These are phyloP conservation scores for Drosophila varians DNA, from an alignment of 1,140 invertebrate genomes.

Conservation along the genomic window DNA sequence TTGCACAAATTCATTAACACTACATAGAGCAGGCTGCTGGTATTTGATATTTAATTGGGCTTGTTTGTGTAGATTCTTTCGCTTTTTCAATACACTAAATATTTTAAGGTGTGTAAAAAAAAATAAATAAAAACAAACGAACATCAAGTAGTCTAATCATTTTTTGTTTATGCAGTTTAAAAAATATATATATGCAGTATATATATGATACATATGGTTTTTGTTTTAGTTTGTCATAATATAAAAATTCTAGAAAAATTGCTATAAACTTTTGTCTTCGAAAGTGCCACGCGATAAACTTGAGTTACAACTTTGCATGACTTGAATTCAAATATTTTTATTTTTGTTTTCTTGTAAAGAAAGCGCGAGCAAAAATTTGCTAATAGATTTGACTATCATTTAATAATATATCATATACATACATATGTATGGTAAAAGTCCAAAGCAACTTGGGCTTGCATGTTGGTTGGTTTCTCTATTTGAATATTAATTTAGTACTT, in stretches of 20 bases:
- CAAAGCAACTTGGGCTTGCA: constrained; percentile 55
- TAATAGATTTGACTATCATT: constrained; percentile 79
- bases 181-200: constrained; percentile 61
- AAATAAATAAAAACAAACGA: constrained; percentile 48
- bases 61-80: constrained; percentile 54
- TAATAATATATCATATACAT: constrained; percentile 50
- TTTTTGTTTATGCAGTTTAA: constrained; percentile 55
- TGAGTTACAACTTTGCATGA: constrained; percentile 56
- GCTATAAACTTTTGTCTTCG: constrained; percentile 62
- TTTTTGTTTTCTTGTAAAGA: constrained; percentile 62
- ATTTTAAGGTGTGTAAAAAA: constrained; percentile 36
- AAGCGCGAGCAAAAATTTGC: constrained; percentile 82
- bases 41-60: constrained; percentile 47
- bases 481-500: constrained; percentile 37
- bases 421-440: constrained; percentile 56
- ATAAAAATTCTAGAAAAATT: constrained; percentile 83
- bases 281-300: constrained; percentile 62
- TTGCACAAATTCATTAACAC: constrained; percentile 67
- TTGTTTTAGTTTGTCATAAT: constrained; percentile 63
- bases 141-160: constrained; percentile 56
- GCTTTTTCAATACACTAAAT: constrained; percentile 58
- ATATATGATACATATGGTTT: constrained; percentile 51
- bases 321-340: constrained; percentile 29
- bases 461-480: constrained; percentile 32
- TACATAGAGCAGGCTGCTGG: constrained; percentile 70